These are phyloP conservation scores for Mystacides longicornis DNA, from an alignment of 2,888 invertebrate genomes.

Conservation along the genomic window DNA sequence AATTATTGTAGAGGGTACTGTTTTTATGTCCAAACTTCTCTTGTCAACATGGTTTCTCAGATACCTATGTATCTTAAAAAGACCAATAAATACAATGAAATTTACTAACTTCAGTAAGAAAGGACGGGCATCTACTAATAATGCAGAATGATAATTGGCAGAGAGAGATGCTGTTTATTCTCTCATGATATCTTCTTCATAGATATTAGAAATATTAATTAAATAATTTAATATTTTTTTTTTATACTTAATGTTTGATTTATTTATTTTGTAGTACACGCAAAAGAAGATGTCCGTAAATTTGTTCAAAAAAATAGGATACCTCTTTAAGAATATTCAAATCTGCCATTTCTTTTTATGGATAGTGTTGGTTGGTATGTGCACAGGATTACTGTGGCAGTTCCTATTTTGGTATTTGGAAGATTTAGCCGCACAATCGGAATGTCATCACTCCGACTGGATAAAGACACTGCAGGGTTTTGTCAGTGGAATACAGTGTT, in stretches of 20 bases:
- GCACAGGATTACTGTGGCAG: conserved; percentile 80
- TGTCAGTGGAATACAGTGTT: conserved; percentile 69
- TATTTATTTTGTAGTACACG: conserved; percentile 49
- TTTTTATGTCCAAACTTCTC: too few species aligned
- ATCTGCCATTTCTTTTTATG: conserved; percentile 70
- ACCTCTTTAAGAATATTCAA: conserved; percentile 56
- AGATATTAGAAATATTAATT: too few species aligned
- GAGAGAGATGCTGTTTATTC: too few species aligned
- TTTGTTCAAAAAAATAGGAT: conserved; percentile 61
- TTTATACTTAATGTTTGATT: neutral
- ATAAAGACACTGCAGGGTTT: conserved; percentile 70
- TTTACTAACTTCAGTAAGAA: too few species aligned
- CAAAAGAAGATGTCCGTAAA: conserved; percentile 58
- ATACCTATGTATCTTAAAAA: too few species aligned
- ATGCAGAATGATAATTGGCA: too few species aligned
- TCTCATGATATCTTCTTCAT: too few species aligned
- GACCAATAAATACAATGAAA: too few species aligned
- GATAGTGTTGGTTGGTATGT: conserved; percentile 75
- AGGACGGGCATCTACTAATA: too few species aligned
- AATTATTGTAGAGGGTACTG: too few species aligned
- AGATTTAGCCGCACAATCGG: conserved; percentile 49
- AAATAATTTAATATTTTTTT: neutral
- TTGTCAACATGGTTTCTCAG: too few species aligned
- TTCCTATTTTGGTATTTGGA: conserved; percentile 83
- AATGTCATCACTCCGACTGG: conserved; percentile 45